phyloP scores from a whole-genome alignment of 2,113 vertebrate species.

The Cacatua alba region DNA sequence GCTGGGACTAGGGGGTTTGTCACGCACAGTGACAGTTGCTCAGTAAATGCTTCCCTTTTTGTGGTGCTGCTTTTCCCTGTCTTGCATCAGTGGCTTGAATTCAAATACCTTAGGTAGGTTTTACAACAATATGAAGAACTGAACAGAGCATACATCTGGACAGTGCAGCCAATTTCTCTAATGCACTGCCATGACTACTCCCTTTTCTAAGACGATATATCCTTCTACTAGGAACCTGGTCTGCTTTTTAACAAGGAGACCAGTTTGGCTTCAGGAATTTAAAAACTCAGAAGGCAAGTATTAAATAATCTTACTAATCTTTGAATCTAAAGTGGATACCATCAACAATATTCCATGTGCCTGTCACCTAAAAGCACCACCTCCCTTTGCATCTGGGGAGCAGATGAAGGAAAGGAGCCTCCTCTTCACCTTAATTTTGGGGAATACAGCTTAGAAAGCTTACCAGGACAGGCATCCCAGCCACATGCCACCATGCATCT shows the following conservation, averaged over 20 bases:
- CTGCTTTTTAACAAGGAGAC: neutral
- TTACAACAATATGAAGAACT: neutral
- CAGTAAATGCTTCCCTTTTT: neutral
- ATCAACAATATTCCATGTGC: neutral
- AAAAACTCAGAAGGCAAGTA: neutral
- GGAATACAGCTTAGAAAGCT: neutral
- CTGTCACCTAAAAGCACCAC: neutral
- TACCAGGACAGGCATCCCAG: neutral
- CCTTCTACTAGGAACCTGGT: neutral
- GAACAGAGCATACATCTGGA: accelerated
- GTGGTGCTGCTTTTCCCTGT: neutral
- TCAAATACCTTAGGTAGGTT: neutral
- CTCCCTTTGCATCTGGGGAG: neutral
- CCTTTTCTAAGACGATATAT: neutral
- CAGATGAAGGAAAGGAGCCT: neutral
- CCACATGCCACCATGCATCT: neutral
- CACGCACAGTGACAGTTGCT: neutral
- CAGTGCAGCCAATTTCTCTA: neutral
- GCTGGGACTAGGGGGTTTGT: neutral
- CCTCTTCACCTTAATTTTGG: neutral
- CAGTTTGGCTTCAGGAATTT: neutral
- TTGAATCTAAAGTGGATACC: neutral
- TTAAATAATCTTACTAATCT: neutral
- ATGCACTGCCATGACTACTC: neutral
- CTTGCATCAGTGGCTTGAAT: neutral